Conservation (phyloP, 1,140 invertebrate species). For the Nebria ingens region DNA sequence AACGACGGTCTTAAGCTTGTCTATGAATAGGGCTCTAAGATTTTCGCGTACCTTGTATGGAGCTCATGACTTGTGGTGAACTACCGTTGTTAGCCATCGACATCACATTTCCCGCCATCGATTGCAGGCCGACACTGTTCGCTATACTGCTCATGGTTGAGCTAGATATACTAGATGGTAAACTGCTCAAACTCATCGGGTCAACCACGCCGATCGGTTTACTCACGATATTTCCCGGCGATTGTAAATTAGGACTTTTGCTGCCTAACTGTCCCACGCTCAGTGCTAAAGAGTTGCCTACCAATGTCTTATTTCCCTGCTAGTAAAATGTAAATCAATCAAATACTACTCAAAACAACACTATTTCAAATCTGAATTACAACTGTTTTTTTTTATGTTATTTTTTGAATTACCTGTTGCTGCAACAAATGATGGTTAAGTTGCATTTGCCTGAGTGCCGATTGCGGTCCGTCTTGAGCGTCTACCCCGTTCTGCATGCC, state of each 20-base stretch:
- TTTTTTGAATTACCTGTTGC: slow-evolving; percentile 41
- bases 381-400: no score
- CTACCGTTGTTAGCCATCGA: slow-evolving; percentile 50
- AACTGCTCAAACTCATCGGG: slow-evolving; percentile 43
- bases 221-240: slow-evolving; percentile 62
- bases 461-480: slow-evolving; percentile 23
- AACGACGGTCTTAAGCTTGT: no score
- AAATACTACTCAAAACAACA: neutral
- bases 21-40: no score
- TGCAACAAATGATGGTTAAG: slow-evolving; percentile 55
- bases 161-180: slow-evolving; percentile 47
- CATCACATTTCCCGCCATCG: slow-evolving; percentile 32
- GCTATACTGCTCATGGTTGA: slow-evolving; percentile 46
- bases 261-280: slow-evolving; percentile 59
- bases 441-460: slow-evolving; percentile 42
- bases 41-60: slow-evolving; percentile 50
- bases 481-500: slow-evolving; percentile 36
- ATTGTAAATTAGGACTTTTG: slow-evolving; percentile 72
- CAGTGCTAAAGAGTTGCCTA: slow-evolving; percentile 56
- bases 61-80: slow-evolving; percentile 50
- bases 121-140: slow-evolving; percentile 42
- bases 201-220: slow-evolving; percentile 42
- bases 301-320: slow-evolving; percentile 62
- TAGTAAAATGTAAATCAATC: slow-evolving; percentile 21
- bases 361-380: neutral